A percentile compares a stretch with the other conserved stretches of the same genome.
Evolutionary conservation across 2,888 invertebrate genomes (phyloP).

Genomic region (Rhabditoides inermis): DNA sequence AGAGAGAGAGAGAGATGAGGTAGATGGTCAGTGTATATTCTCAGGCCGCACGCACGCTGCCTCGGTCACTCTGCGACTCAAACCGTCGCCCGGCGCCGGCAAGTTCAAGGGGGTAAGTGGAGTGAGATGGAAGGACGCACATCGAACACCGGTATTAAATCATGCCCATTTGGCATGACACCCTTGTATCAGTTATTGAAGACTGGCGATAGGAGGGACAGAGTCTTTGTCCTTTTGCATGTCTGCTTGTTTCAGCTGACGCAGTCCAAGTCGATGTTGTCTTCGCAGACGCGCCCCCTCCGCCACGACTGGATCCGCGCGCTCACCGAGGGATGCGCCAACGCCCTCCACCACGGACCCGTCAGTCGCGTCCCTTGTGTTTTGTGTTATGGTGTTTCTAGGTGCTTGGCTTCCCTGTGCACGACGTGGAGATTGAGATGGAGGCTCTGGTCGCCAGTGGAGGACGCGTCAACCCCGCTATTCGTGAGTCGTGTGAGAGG

Average conservation of each 20-base stretch:
- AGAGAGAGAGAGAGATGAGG: no score
- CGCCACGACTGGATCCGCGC: slow-evolving; percentile 64
- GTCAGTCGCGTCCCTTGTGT: slow-evolving; percentile 73
- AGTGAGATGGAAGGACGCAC: no score
- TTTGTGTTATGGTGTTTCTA: not conserved
- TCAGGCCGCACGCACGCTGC: slow-evolving; percentile 56
- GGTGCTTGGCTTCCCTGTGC: no score
- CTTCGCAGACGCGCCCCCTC: slow-evolving; percentile 5
- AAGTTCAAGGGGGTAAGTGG: slow-evolving; percentile 48
- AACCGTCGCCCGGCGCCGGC: slow-evolving; percentile 59
- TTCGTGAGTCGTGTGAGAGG: slow-evolving; percentile 11
- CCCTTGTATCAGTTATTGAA: no score
- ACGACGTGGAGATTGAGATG: slow-evolving; percentile 32
- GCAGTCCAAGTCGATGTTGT: no score
- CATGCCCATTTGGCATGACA: no score
- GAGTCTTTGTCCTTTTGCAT: no score
- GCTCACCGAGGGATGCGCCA: slow-evolving; percentile 57
- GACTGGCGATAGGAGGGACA: no score
- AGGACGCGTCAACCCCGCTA: slow-evolving; percentile 22
- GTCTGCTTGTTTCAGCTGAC: slow-evolving; percentile 10
- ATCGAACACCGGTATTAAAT: no score
- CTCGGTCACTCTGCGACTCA: slow-evolving; percentile 62
- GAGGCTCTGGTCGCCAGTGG: slow-evolving; percentile 23
- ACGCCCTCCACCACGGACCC: slow-evolving; percentile 71
- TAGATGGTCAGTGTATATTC: no score